phyloP scores from a whole-genome alignment of 2,888 invertebrate genomes.

The Hydraecia micacea region DNA sequence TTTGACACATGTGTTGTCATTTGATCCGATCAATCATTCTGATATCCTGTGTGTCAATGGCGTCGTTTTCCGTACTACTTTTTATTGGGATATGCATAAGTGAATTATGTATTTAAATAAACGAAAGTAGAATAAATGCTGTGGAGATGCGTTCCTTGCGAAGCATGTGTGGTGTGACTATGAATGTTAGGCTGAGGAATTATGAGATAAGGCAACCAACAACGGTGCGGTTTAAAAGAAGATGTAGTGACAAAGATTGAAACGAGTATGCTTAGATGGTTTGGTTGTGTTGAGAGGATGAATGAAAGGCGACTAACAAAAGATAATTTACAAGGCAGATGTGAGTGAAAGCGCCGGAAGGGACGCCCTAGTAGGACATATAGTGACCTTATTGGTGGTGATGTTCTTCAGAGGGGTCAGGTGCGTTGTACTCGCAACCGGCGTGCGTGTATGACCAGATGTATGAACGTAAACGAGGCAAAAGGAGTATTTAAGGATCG shows the following conservation, averaged over 20 bases:
- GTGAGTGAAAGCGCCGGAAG: neutral
- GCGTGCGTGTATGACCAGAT: neutral
- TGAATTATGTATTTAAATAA: neutral
- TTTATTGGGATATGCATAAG: neutral
- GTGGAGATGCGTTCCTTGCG: too few species aligned
- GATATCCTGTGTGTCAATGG: constrained; percentile 40
- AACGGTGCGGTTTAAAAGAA: too few species aligned
- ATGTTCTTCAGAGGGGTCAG: neutral
- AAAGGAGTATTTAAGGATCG: neutral
- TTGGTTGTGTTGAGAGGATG: too few species aligned
- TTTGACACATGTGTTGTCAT: constrained; percentile 48
- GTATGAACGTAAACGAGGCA: neutral
- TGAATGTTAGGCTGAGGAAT: too few species aligned
- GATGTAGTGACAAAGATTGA: too few species aligned
- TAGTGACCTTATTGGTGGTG: neutral
- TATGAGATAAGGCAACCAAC: too few species aligned
- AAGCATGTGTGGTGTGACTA: too few species aligned
- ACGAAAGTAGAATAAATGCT: neutral
- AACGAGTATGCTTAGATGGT: too few species aligned
- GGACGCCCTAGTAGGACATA: neutral
- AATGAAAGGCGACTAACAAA: too few species aligned
- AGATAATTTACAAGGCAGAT: neutral
- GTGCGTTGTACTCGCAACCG: neutral
- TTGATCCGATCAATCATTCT: constrained; percentile 52
- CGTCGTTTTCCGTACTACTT: constrained; percentile 8